Evolutionary conservation across 2,888 invertebrate genomes (phyloP), one percentile per base, ranked within the genome.

Genomic region (Phrixothrix hirtus): DNA sequence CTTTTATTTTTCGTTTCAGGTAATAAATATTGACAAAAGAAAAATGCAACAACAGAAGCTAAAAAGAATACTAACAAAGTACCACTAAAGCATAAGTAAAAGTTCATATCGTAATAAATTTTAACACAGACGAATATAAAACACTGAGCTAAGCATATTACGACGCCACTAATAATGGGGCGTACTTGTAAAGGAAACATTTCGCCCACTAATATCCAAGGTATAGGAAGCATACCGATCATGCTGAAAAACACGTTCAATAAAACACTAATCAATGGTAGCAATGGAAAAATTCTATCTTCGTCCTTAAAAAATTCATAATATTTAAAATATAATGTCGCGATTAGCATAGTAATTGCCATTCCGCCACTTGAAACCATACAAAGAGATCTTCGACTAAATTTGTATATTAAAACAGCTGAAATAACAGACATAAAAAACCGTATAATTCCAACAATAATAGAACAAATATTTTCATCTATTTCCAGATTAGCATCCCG

Each of bases 201-300:
- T 65, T 88, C 88, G 1, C 87, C 87, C 0, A 84, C 86, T 82
- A 88, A 83, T 16, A 88, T 83, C 86, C 87, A 88, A 0, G 88
- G 88, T 2, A 88, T 75, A 14, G 87, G 88, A 0, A 88, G 71
- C 71, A 86, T 87, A 0, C 88, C 88, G 1, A 87, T 79, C 87
- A 87, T 88, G 55, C 86, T 86, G 63, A 85, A 85, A 0, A 84
- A 83, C 0, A 88, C 87, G 68, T 88, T 87, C 10, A 83, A 75
- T 16, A 87, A 73, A 0, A 88, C 79, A 58, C 86, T 86, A 0
- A 83, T 75, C 1, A 87, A 66, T 15, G 81, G 80, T 10, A 80
- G 60, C 65, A 77, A 74, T 0, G 75, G 59, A 13, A 71, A 61
- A 6, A 67, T 46, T 45, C 59, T 48, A 1, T 65, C 68, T 9